Base-by-base conservation (phyloP, 2,797 vertebrate genomes). In the Labeo calbasu region DNA sequence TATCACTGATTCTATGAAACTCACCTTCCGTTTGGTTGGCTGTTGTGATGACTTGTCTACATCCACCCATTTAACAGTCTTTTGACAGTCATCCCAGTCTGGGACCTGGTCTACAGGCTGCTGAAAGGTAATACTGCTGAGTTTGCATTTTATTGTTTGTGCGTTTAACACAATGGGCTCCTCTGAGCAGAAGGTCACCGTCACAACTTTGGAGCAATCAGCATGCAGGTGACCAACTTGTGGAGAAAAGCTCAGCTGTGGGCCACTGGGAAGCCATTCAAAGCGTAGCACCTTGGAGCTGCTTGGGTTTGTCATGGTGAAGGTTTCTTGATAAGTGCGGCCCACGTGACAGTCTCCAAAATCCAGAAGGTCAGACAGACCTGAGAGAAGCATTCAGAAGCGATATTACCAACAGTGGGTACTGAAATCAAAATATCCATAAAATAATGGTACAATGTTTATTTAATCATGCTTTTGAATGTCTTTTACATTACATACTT, bases 151-250 rank as follows among this genome's bases (percentile, higher is more conserved):
- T 61, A 96, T 48, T 2, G 65, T 71, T 50, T 94, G 91, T 71
- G 80, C 92, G 12, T 36, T 93, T 85, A 97, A 91, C 76, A 66
- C 88, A 53, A 92, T 80, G 0, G 95, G 91, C 0, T 94, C 21
- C 0, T 91, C 93, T 0, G 97, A 96, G 73, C 87, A 93, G 86
- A 99, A 91, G 72, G 93, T 96, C 72, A 96, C 92, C 0, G 91
- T 94, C 85, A 98, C 89, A 65, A 94, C 92, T 90, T 99, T 98
- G 55, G 96, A 90, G 77, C 97, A 97, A 36, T 94, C 94, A 32
- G 96, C 94, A 65, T 96, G 97, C 79, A 99, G 95, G 84, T 99
- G 97, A 61, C 98, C 98, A 4, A 94, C 87, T 96, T 95, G 93
- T 9, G 98, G 98, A 43, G 95, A 96, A 92, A 99, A 96, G 57